Evolutionary conservation across 1,140 invertebrate genomes (phyloP).

Genomic region (Euura lappo): DNA sequence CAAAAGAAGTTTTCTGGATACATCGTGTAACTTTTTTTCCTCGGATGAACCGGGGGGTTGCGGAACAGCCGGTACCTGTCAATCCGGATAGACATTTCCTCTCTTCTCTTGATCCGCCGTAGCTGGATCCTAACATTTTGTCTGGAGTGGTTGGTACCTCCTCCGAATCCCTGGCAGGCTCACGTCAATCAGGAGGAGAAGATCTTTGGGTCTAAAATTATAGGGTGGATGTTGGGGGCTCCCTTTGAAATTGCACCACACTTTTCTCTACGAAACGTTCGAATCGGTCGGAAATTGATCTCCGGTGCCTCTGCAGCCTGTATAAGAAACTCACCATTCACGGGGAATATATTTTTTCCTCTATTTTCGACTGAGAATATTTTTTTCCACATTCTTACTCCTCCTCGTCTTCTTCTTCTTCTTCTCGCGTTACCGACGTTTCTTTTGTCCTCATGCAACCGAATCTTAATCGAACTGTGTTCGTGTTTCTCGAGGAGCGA

Average conservation of each 20-base stretch:
- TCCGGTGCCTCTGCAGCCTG: not conserved
- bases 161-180: not conserved
- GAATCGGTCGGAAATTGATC: not conserved
- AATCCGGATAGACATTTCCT: not conserved
- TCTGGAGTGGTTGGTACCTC: not conserved
- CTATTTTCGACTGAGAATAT: not conserved
- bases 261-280: not conserved
- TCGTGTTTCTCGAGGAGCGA: too few relatives aligned
- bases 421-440: too few relatives aligned
- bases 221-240: not conserved
- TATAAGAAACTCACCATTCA: too few relatives aligned
- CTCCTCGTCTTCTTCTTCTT: not conserved
- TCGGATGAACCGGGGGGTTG: too few relatives aligned
- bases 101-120: not conserved
- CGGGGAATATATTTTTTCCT: not conserved
- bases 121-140: not conserved
- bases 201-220: slow-evolving; percentile 6
- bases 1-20: too few relatives aligned
- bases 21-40: too few relatives aligned
- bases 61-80: not conserved
- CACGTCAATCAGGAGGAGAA: not conserved
- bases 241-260: slow-evolving; percentile 1
- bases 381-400: not conserved
- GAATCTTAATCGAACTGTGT: too few relatives aligned
- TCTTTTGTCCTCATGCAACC: too few relatives aligned